These are phyloP conservation scores for Hypanus sabinus DNA, from an alignment of 2,113 vertebrate species.

Conservation along the genomic window DNA sequence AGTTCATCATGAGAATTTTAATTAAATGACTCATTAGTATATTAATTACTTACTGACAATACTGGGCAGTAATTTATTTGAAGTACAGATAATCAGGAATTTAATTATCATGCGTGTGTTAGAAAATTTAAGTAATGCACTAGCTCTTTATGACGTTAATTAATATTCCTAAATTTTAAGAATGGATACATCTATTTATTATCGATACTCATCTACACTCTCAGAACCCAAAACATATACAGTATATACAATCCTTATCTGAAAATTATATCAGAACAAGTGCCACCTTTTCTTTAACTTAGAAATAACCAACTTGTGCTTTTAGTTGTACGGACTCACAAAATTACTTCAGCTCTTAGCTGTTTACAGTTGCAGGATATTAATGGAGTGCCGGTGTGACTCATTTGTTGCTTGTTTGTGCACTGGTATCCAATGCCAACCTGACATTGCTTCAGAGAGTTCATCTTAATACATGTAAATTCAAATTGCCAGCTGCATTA, in stretches of 20 bases:
- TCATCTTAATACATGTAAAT: not conserved
- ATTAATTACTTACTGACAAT: slow-evolving; percentile 34
- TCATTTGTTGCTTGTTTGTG: too few relatives aligned
- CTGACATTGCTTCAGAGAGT: too few relatives aligned
- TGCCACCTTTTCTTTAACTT: not conserved
- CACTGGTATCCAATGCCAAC: too few relatives aligned
- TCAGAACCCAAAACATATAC: not conserved
- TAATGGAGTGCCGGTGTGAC: too few relatives aligned
- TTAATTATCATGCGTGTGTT: slow-evolving; percentile 9
- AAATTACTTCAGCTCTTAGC: too few relatives aligned
- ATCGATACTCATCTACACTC: not conserved
- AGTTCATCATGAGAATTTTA: slow-evolving; percentile 34
- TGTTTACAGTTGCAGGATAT: too few relatives aligned
- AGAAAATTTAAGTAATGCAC: not conserved
- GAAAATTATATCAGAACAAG: not conserved
- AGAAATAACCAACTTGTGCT: not conserved
- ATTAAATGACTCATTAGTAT: slow-evolving; percentile 37
- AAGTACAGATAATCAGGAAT: slow-evolving; percentile 20
- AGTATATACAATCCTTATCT: not conserved
- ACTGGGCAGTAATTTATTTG: slow-evolving; percentile 33
- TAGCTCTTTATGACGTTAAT: not conserved
- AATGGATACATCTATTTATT: not conserved
- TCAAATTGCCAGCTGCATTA: not conserved
- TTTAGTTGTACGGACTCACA: too few relatives aligned
- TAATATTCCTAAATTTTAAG: not conserved